These are phyloP conservation scores for Neofelis nebulosa DNA, from an alignment of 2,113 vertebrate species.

Conservation along the genomic window DNA sequence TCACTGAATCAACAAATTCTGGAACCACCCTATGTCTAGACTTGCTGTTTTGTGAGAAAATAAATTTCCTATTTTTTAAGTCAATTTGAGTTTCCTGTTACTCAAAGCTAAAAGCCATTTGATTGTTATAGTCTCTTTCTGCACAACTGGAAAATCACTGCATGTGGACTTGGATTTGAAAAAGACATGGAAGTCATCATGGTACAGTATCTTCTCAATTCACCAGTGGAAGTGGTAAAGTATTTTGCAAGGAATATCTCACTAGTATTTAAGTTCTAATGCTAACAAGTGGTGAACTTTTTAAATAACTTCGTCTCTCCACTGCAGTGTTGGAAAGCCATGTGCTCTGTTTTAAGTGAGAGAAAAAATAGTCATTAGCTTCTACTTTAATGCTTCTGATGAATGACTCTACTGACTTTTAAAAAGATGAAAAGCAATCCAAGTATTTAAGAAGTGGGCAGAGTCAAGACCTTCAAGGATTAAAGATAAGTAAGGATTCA, in stretches of 20 bases:
- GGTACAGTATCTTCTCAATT: background rate
- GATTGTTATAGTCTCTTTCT: background rate
- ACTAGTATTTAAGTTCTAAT: background rate
- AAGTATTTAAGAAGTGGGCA: background rate
- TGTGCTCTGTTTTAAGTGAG: background rate
- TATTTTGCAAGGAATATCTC: background rate
- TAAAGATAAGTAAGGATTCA: background rate
- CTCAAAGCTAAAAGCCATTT: background rate
- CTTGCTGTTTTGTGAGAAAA: background rate
- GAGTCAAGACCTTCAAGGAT: background rate
- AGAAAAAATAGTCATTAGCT: background rate
- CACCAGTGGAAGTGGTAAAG: background rate
- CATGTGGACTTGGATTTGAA: background rate
- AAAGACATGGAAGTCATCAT: background rate
- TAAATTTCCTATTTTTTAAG: background rate
- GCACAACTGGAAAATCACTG: background rate
- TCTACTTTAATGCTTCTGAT: background rate
- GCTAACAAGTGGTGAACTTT: background rate
- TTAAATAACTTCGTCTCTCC: background rate
- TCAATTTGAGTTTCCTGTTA: background rate
- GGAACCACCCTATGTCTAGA: background rate
- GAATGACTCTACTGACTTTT: background rate
- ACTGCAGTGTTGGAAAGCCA: background rate
- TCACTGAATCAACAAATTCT: background rate
- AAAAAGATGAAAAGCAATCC: background rate